A percentile compares a stretch with the other conserved stretches of the same genome.
phyloP scores from a whole-genome alignment of 2,888 invertebrate species.

The Bruchidius siliquastri region DNA sequence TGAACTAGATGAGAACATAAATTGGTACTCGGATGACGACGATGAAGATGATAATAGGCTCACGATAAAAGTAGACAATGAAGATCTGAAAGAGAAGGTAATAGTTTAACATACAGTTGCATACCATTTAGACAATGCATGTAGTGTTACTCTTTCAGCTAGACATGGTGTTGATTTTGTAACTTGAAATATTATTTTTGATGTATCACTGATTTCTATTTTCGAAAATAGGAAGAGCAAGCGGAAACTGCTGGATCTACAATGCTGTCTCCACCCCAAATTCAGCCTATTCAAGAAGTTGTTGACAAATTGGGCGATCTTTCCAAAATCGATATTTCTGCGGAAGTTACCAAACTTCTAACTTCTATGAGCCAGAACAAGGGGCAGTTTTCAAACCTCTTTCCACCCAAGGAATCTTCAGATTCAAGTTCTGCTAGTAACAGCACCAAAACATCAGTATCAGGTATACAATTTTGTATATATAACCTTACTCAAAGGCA shows the following conservation, averaged over 20 bases:
- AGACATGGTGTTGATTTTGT: no score
- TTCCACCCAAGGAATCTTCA: background rate
- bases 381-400: background rate
- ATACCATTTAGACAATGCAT: no score
- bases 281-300: constrained; percentile 56
- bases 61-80: constrained; percentile 44
- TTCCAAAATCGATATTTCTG: constrained; percentile 69
- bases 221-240: constrained; percentile 3
- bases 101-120: constrained; percentile 6
- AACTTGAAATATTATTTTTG: no score
- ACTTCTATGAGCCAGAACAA: constrained; percentile 50
- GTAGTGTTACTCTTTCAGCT: no score
- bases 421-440: background rate
- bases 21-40: constrained; percentile 81
- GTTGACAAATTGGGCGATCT: constrained; percentile 64
- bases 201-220: background rate
- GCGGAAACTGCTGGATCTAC: background rate
- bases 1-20: constrained; percentile 36
- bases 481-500: no score
- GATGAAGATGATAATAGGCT: constrained; percentile 52
- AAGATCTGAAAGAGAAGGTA: constrained; percentile 34
- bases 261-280: constrained; percentile 33
- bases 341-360: constrained; percentile 65
- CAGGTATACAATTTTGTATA: no score
- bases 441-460: background rate